Evolutionary conservation across 2,797 vertebrate species (phyloP).

Genomic region (Eupleurogrammus muticus): DNA sequence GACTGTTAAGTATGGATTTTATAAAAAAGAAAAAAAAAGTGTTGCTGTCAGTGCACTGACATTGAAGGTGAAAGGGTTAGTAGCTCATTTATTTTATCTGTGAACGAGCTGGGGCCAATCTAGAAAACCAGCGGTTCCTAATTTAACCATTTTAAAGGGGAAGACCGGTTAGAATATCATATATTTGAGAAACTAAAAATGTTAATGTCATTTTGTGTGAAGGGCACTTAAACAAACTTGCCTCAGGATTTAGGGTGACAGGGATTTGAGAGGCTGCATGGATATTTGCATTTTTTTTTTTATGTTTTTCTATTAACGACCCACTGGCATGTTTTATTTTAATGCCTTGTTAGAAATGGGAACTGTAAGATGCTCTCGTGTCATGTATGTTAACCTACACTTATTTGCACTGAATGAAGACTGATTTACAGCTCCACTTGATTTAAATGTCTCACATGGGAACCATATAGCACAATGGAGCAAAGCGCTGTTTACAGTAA

Average conservation of each 20-base stretch:
- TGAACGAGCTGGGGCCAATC: not conserved
- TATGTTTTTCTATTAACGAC: not conserved
- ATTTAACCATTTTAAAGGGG: conserved; percentile 8
- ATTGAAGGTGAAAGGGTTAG: conserved; percentile 19
- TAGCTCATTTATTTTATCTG: conserved; percentile 9
- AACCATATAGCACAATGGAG: conserved; percentile 30
- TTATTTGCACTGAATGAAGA: conserved; percentile 38
- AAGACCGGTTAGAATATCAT: conserved; percentile 1
- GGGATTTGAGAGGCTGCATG: not conserved
- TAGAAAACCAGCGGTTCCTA: conserved; percentile 24
- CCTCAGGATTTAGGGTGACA: conserved; percentile 18
- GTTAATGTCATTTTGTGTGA: conserved; percentile 12
- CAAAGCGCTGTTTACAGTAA: conserved; percentile 13
- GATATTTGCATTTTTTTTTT: not conserved
- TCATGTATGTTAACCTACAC: conserved; percentile 16
- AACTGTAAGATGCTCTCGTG: not conserved
- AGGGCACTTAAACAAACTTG: conserved; percentile 2
- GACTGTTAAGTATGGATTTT: conserved; percentile 13
- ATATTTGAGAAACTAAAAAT: conserved; percentile 19
- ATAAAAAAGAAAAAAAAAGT: too few species aligned
- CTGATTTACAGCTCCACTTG: conserved; percentile 26
- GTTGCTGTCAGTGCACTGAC: conserved; percentile 12
- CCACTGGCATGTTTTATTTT: conserved; percentile 20
- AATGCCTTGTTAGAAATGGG: conserved; percentile 43
- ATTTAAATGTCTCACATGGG: conserved; percentile 34